Evolutionary conservation across 2,113 vertebrate genomes (phyloP).

Genomic region (Takifugu flavidus): DNA sequence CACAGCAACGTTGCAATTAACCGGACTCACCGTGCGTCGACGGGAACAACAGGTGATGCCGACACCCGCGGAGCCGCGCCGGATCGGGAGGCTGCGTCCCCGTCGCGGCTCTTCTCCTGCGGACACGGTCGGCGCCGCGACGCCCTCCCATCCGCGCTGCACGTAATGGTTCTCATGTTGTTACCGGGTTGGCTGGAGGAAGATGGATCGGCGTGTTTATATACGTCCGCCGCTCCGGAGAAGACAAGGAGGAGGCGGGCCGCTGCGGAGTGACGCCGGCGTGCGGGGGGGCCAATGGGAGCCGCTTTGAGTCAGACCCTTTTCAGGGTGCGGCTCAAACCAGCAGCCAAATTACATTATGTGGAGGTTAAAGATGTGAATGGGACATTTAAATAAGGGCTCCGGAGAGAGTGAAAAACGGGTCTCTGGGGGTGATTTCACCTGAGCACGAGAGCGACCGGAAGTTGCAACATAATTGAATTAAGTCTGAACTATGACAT

Average conservation of each 20-base stretch:
- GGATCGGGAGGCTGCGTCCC: slow-evolving; percentile 22
- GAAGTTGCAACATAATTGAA: slow-evolving; percentile 21
- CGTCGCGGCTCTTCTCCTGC: slow-evolving; percentile 13
- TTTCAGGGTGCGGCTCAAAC: slow-evolving; percentile 68
- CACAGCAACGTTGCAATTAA: neutral
- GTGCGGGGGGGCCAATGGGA: slow-evolving; percentile 64
- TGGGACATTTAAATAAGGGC: slow-evolving; percentile 10
- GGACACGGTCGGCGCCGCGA: slow-evolving; percentile 44
- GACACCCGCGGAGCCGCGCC: slow-evolving; percentile 5
- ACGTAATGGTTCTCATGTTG: slow-evolving; percentile 63
- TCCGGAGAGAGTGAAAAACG: neutral
- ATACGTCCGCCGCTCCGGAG: slow-evolving; percentile 67
- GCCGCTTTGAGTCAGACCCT: slow-evolving; percentile 52
- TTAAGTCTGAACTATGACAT: slow-evolving; percentile 28
- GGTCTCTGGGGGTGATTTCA: slow-evolving; percentile 4
- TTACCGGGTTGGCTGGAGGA: slow-evolving; percentile 72
- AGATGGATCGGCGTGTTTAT: slow-evolving; percentile 72
- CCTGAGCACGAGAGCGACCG: slow-evolving; percentile 3
- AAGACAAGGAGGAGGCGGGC: slow-evolving; percentile 66
- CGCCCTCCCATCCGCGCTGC: slow-evolving; percentile 58
- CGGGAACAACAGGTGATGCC: slow-evolving; percentile 70
- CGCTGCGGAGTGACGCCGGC: slow-evolving; percentile 64
- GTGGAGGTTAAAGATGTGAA: slow-evolving; percentile 42
- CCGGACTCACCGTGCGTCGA: slow-evolving; percentile 61
- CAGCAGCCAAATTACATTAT: slow-evolving; percentile 45